These are phyloP conservation scores for Brachionus paranguensis DNA, from an alignment of 1,140 invertebrate species.

Conservation along the genomic window DNA sequence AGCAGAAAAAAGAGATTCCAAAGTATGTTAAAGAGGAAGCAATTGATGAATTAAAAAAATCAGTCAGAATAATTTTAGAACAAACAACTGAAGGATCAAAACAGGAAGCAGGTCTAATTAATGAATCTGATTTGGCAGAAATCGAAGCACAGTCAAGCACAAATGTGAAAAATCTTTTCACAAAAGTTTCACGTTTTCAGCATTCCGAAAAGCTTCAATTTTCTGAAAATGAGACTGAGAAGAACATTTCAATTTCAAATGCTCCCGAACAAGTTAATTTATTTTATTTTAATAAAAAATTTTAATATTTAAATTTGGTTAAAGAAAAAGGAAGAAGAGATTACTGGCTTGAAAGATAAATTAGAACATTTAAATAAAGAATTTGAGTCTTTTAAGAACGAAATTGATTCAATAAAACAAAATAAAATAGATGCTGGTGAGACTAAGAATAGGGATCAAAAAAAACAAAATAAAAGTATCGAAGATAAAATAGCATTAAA, in stretches of 20 bases:
- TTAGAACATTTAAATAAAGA: slow-evolving; percentile 47
- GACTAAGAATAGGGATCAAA: slow-evolving; percentile 35
- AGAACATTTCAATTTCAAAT: slow-evolving; percentile 14
- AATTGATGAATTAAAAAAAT: background rate
- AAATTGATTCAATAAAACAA: slow-evolving; percentile 45
- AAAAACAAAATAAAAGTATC: slow-evolving; percentile 43
- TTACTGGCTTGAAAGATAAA: slow-evolving; percentile 47
- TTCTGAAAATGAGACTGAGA: slow-evolving; percentile 46
- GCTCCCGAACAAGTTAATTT: slow-evolving; percentile 45
- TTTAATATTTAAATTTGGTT: background rate
- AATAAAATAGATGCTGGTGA: background rate
- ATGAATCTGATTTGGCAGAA: slow-evolving; percentile 47
- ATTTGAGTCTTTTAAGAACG: slow-evolving; percentile 45
- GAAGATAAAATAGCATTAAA: slow-evolving; percentile 48
- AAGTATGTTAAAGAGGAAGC: background rate
- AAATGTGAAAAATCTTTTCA: slow-evolving; percentile 42
- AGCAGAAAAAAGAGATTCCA: background rate
- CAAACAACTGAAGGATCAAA: slow-evolving; percentile 43
- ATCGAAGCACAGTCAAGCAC: background rate
- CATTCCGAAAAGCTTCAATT: slow-evolving; percentile 56
- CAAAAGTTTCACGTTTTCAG: slow-evolving; percentile 54
- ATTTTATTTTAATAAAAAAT: background rate
- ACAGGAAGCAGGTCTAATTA: slow-evolving; percentile 41
- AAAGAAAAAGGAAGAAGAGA: slow-evolving; percentile 24
- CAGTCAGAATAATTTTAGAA: background rate